Conservation (phyloP, 53 echinoderm and acorn worm species). For the Paracentrotus lividus region DNA sequence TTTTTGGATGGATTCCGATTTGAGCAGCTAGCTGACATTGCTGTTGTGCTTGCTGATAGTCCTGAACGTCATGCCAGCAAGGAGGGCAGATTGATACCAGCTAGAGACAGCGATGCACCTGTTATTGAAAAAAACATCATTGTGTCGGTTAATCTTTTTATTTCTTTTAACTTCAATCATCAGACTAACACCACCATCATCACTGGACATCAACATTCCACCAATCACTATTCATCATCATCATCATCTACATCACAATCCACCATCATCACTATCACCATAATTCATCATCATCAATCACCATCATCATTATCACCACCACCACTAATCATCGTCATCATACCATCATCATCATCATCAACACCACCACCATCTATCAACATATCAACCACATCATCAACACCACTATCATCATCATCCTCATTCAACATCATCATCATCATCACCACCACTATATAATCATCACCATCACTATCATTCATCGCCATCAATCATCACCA, state of each 20-base stretch:
- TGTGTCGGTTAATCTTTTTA: background rate
- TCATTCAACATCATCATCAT: background rate
- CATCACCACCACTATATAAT: background rate
- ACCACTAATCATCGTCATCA: background rate
- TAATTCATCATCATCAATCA: background rate
- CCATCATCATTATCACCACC: background rate
- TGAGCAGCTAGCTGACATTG: constrained; percentile 58
- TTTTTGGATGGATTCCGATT: constrained; percentile 66
- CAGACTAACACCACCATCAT: background rate
- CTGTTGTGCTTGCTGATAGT: constrained; percentile 47
- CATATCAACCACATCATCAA: background rate
- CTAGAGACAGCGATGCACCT: constrained; percentile 52
- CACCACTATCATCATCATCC: background rate
- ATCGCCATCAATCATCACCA: background rate
- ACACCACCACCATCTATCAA: background rate
- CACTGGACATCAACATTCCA: background rate
- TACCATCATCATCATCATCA: background rate
- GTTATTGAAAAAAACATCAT: background rate
- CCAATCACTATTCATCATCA: background rate
- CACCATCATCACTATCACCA: background rate
- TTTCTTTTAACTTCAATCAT: background rate
- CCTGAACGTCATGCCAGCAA: constrained; percentile 64
- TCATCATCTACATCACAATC: background rate
- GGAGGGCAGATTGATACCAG: constrained; percentile 55
- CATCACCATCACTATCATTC: background rate